phyloP scores from a whole-genome alignment of 2,113 vertebrate species.

The Protobothrops flavoviridis region DNA sequence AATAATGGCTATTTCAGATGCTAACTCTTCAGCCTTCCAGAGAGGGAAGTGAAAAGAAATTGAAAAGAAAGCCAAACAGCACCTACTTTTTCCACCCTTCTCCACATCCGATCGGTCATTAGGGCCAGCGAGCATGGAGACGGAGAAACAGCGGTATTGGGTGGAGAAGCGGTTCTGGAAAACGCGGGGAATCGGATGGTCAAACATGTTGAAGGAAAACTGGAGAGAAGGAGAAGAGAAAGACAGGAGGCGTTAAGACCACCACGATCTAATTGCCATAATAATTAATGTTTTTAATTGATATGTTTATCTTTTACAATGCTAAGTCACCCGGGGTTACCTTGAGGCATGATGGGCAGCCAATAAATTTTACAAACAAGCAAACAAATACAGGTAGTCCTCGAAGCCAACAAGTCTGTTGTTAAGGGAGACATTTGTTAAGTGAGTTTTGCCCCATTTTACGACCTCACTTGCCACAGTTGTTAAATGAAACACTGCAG shows the following conservation, averaged over 20 bases:
- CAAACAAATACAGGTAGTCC: no score
- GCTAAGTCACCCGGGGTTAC: no score
- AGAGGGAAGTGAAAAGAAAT: conserved; percentile 21
- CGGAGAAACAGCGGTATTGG: conserved; percentile 96
- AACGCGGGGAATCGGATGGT: conserved; percentile 89
- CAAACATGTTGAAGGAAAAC: conserved; percentile 98
- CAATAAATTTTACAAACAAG: neutral
- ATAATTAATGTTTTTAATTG: neutral
- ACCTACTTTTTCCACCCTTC: conserved; percentile 98
- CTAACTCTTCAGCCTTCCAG: neutral
- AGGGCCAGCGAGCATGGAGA: conserved; percentile 96
- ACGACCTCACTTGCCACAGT: no score
- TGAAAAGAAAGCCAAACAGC: conserved; percentile 62
- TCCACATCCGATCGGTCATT: conserved; percentile 98
- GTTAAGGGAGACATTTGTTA: no score
- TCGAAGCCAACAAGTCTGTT: no score
- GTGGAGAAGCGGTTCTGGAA: conserved; percentile 98
- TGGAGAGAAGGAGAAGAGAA: conserved; percentile 45
- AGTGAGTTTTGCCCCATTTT: no score
- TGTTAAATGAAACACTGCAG: no score
- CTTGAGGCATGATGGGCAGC: no score
- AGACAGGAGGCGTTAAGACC: neutral
- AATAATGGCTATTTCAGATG: neutral
- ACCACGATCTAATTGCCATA: neutral
- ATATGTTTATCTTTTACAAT: neutral